Evolutionary conservation across 2,797 vertebrate species (phyloP), one percentile per base, ranked within the genome.

Genomic region (Sphaeramia orbicularis): DNA sequence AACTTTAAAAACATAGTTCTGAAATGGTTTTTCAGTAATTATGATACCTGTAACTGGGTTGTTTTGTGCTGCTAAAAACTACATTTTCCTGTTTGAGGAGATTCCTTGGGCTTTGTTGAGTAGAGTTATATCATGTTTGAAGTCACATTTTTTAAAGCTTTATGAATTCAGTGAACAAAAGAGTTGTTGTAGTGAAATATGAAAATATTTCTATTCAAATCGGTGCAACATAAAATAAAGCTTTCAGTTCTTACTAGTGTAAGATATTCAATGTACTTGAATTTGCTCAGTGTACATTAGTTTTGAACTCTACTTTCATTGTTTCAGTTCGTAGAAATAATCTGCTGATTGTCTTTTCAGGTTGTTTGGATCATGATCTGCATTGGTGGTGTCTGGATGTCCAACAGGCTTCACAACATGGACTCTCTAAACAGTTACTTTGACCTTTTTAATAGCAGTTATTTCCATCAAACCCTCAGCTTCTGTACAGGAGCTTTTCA

Each of bases 311-410:
- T 4, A 30, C 0, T 30, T 59, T 47, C 7, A 6, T 15, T 14
- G 1, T 0, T 21, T 44, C 12, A 14, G 41, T 9, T 45, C n/a
- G 1, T 7, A 30, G 8, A 59, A 24, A 27, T 37, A 61, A 27
- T 1, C 35, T 55, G 11, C 16, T 58, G 1, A 2, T 57, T 65
- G 14, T 57, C 24, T 71, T 52, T 78, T 53, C 86, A 94, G 93
- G 69, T 86, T 94, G 35, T 94, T 94, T 88, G 93, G 93, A 51
- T 93, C 93, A 11, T 94, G 91, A 93, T 80, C 57, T 13, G 4
- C 7, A 2, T 60, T 15, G 38, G 15, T 43, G 42, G 6, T 4
- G 12, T 8, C 35, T 51, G 56, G 62, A 65, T 52, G 35, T 45
- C 19, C 37, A 61, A 27, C 36, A 32, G 19, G 43, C 58, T 58